A percentile compares a stretch with the other conserved stretches of the same genome.
These are phyloP conservation scores for Lasioglossum pauxillum DNA, from an alignment of 2,888 invertebrate genomes.

Conservation along the genomic window DNA sequence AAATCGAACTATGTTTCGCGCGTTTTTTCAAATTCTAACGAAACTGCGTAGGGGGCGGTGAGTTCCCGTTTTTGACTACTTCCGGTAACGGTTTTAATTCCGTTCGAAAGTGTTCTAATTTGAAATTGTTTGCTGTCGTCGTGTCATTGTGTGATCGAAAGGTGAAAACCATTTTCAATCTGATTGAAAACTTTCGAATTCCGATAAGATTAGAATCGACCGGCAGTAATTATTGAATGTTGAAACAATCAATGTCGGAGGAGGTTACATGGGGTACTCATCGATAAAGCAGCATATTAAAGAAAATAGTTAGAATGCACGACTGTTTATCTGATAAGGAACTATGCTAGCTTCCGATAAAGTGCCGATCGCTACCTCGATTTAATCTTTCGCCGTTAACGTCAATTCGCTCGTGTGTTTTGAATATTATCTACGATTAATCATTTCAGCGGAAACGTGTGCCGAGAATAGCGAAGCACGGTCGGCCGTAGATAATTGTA, in stretches of 20 bases:
- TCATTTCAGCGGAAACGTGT: neutral
- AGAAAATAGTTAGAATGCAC: neutral
- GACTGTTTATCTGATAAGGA: neutral
- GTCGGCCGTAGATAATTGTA: neutral
- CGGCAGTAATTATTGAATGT: neutral
- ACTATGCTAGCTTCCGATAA: neutral
- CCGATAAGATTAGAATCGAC: conserved; percentile 16
- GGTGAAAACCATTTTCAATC: neutral
- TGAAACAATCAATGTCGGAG: neutral
- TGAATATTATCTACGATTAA: conserved; percentile 1
- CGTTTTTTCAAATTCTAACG: neutral
- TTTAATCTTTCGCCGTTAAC: neutral
- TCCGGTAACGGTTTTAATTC: neutral
- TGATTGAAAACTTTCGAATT: conserved; percentile 12
- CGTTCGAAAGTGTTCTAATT: neutral
- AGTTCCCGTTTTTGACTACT: neutral
- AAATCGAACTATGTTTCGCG: neutral
- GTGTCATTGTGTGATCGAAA: too few species aligned
- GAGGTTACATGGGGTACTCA: neutral
- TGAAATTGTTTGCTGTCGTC: neutral
- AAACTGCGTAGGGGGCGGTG: neutral
- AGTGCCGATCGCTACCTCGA: neutral
- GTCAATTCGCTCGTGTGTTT: neutral
- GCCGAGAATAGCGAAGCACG: neutral
- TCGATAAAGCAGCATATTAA: neutral